Conservation (phyloP, 2,797 vertebrate species). For the Scolopax rusticola region DNA sequence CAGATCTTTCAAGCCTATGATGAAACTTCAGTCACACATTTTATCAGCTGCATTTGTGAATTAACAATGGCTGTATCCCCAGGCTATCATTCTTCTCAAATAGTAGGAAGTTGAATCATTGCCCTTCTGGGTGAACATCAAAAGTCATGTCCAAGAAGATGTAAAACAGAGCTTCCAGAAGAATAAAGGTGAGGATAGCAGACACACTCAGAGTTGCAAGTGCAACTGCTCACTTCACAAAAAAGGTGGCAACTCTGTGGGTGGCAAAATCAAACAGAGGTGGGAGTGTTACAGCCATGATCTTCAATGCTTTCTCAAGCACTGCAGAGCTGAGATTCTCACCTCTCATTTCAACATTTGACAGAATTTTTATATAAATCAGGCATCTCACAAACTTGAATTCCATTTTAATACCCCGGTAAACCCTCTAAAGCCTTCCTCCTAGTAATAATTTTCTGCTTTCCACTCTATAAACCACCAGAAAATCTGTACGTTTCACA, state of each 20-base stretch:
- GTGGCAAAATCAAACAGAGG: conserved; percentile 43
- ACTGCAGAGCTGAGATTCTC: conserved; percentile 27
- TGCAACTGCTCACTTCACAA: conserved; percentile 58
- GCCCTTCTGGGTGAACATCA: conserved; percentile 7
- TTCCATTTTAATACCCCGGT: conserved; percentile 1
- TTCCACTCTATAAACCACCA: conserved; percentile 19
- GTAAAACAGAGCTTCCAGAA: conserved; percentile 11
- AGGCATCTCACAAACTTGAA: neutral
- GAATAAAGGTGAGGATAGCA: conserved; percentile 8
- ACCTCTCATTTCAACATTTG: conserved; percentile 27
- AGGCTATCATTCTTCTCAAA: neutral
- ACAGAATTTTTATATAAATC: neutral
- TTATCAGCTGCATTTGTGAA: neutral
- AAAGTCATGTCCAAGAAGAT: neutral
- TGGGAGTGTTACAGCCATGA: conserved; percentile 31
- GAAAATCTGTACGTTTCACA: neutral
- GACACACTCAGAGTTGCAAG: conserved; percentile 9
- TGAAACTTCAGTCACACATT: neutral
- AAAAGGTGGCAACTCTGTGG: conserved; percentile 35
- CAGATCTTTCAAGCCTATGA: neutral
- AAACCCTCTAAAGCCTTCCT: neutral
- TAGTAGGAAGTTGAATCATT: neutral
- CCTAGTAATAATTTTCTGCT: neutral
- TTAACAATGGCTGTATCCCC: neutral
- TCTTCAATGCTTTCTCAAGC: conserved; percentile 20